Conservation (phyloP, 1,140 invertebrate species). For the Aporrectodea caliginosa region DNA sequence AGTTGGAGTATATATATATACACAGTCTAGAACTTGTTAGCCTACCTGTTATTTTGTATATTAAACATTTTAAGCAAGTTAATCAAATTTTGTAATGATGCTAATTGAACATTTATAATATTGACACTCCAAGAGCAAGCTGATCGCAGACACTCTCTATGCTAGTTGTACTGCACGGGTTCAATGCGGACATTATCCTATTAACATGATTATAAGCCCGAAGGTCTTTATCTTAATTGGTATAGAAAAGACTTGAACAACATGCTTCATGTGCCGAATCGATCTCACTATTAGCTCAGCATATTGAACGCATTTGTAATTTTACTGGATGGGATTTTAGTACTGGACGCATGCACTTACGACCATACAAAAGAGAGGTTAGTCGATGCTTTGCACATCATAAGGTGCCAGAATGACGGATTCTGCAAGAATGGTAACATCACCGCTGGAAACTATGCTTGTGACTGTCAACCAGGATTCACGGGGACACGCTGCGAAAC, state of each 20-base stretch:
- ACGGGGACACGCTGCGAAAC: not conserved
- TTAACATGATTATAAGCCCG: too few relatives aligned
- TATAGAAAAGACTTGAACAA: not conserved
- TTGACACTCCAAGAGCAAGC: too few relatives aligned
- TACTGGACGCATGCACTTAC: not conserved
- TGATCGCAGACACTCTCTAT: too few relatives aligned
- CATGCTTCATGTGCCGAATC: not conserved
- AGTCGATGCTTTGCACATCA: not conserved
- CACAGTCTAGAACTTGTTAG: too few relatives aligned
- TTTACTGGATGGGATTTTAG: not conserved
- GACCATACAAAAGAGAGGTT: not conserved
- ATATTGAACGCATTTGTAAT: not conserved
- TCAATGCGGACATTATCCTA: too few relatives aligned
- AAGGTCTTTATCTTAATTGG: not conserved
- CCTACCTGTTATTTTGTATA: too few relatives aligned
- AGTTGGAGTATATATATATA: too few relatives aligned
- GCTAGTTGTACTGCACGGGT: too few relatives aligned
- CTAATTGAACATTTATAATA: too few relatives aligned
- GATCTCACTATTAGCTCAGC: not conserved
- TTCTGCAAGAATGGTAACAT: not conserved
- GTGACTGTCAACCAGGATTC: not conserved
- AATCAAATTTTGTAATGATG: too few relatives aligned
- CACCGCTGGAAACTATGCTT: not conserved
- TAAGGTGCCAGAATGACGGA: not conserved
- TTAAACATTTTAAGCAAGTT: too few relatives aligned